phyloP scores from a whole-genome alignment of 2,797 vertebrate species.

The Emys orbicularis region DNA sequence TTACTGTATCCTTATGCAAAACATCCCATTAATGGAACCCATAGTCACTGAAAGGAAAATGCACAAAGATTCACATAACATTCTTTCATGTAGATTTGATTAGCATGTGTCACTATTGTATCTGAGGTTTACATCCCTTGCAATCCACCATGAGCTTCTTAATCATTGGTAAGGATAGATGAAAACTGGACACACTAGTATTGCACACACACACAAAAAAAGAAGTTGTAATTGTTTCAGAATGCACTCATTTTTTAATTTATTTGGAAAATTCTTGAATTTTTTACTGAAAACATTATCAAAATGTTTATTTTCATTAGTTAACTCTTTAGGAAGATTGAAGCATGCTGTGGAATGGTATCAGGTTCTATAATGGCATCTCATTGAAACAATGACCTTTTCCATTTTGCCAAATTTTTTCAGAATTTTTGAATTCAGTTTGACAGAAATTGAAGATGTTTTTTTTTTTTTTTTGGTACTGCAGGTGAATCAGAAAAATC shows the following conservation, averaged over 20 bases:
- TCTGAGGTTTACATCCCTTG: not conserved
- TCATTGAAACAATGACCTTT: not conserved
- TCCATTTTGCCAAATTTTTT: not conserved
- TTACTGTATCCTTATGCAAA: not conserved
- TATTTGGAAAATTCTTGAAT: not conserved
- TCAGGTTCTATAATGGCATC: not conserved
- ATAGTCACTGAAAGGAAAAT: not conserved
- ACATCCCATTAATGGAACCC: not conserved
- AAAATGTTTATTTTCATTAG: not conserved
- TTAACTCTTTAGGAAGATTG: not conserved
- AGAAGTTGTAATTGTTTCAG: not conserved
- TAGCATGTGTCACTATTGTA: not conserved
- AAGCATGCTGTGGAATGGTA: not conserved
- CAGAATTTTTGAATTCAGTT: not conserved
- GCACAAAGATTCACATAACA: not conserved
- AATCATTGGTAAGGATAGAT: not conserved
- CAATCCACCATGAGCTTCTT: not conserved
- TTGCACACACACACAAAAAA: not conserved
- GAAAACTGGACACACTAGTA: not conserved
- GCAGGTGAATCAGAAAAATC: not conserved
- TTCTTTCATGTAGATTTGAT: not conserved
- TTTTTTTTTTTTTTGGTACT: not conserved
- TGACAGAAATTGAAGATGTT: not conserved
- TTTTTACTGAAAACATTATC: not conserved
- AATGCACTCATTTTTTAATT: not conserved